Conservation (phyloP, 2,113 vertebrate genomes). For the Columba janthina region DNA sequence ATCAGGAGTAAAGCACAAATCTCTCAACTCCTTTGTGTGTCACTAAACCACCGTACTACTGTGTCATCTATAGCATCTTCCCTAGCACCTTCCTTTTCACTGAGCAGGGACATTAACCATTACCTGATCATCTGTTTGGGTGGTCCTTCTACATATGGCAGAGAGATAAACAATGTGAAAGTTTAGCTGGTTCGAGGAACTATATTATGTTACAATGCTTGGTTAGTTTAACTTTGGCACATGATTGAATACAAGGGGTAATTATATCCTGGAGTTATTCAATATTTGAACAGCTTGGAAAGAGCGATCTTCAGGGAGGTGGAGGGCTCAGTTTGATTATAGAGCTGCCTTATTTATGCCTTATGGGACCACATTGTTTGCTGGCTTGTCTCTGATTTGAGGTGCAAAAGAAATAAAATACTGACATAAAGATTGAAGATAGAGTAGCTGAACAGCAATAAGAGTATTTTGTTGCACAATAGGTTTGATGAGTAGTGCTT, state of each 20-base stretch:
- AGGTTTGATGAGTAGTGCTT: neutral
- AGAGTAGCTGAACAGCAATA: neutral
- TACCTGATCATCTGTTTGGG: constrained; percentile 6
- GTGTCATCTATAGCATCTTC: neutral
- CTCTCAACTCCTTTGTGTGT: neutral
- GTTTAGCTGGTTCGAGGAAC: constrained; percentile 18
- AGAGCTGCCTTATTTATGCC: neutral
- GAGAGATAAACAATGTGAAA: constrained; percentile 20
- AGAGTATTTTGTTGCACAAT: neutral
- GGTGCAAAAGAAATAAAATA: neutral
- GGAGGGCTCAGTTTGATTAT: neutral
- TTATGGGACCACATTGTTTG: neutral
- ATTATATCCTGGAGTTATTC: constrained; percentile 21
- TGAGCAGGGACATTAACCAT: neutral
- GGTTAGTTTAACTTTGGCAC: constrained; percentile 38
- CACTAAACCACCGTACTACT: neutral
- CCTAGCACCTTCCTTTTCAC: neutral
- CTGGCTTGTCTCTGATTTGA: neutral
- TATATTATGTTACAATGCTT: constrained; percentile 19
- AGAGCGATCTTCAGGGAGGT: neutral
- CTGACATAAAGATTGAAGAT: neutral
- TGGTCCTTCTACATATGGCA: constrained; percentile 35
- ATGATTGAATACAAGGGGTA: neutral
- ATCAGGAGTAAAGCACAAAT: neutral
- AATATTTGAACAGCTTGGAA: constrained; percentile 51